Percentiles rank a stretch among this genome's conserved stretches.
These are phyloP conservation scores for Atopsyche davidsoni DNA, from an alignment of 1,140 invertebrate species.

Conservation along the genomic window DNA sequence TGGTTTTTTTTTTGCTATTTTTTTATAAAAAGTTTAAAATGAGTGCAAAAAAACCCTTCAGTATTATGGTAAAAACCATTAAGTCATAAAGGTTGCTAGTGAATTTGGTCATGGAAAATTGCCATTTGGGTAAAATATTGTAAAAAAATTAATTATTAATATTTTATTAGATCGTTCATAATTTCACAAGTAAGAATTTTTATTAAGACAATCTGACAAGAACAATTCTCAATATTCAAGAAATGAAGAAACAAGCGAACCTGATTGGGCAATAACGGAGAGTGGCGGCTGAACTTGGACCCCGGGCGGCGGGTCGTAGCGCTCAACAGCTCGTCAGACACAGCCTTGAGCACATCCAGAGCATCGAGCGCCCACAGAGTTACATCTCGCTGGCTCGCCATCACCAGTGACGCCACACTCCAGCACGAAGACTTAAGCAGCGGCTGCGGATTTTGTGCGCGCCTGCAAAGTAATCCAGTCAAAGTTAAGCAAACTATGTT, in stretches of 20 bases:
- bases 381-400: constrained; percentile 8
- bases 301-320: no score
- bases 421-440: background rate
- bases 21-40: background rate
- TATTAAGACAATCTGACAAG: no score
- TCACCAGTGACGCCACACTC: constrained; percentile 1
- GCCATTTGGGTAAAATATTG: no score
- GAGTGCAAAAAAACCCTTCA: background rate
- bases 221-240: no score
- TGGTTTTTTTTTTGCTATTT: background rate
- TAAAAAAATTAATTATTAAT: no score
- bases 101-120: no score
- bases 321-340: constrained; percentile 1
- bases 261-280: constrained; percentile 2
- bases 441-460: background rate
- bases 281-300: constrained; percentile 12
- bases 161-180: no score
- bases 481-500: background rate
- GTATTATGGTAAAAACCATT: no score
- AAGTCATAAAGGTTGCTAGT: no score
- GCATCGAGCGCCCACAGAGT: constrained; percentile 5
- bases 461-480: background rate
- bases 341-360: background rate
- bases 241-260: background rate
- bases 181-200: no score